phyloP scores from a whole-genome alignment of 2,888 invertebrate species.

The Selenia dentaria region DNA sequence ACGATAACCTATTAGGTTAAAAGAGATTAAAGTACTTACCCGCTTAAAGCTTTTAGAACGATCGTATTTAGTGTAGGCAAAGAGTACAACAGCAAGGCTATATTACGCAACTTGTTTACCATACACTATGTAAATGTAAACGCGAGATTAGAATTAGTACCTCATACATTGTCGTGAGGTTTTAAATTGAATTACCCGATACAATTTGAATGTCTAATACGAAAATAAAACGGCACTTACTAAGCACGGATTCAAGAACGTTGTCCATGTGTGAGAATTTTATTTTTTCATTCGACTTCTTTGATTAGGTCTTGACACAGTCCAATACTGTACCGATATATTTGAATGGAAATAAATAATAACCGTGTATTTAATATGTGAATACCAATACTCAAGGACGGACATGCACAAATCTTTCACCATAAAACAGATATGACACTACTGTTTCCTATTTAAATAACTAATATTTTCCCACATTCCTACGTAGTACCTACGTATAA shows the following conservation, averaged over 20 bases:
- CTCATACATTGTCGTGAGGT: conserved; percentile 29
- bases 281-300: neutral
- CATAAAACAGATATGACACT: too few relatives aligned
- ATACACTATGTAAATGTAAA: conserved; percentile 51
- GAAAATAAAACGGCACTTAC: conserved; percentile 11
- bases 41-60: conserved; percentile 25
- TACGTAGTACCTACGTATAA: too few relatives aligned
- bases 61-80: conserved; percentile 17
- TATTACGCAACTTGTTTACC: conserved; percentile 49
- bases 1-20: too few relatives aligned
- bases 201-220: conserved; percentile 20
- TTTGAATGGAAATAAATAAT: too few relatives aligned
- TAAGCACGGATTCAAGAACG: neutral
- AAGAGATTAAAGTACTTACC: too few relatives aligned
- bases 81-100: conserved; percentile 37
- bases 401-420: too few relatives aligned
- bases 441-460: too few relatives aligned
- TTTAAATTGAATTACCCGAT: conserved; percentile 34
- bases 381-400: too few relatives aligned
- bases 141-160: conserved; percentile 44
- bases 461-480: too few relatives aligned
- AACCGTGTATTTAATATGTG: too few relatives aligned
- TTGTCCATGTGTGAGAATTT: neutral
- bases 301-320: too few relatives aligned
- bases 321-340: too few relatives aligned